phyloP scores from a whole-genome alignment of 2,113 vertebrate species.

The Rhinichthys klamathensis region DNA sequence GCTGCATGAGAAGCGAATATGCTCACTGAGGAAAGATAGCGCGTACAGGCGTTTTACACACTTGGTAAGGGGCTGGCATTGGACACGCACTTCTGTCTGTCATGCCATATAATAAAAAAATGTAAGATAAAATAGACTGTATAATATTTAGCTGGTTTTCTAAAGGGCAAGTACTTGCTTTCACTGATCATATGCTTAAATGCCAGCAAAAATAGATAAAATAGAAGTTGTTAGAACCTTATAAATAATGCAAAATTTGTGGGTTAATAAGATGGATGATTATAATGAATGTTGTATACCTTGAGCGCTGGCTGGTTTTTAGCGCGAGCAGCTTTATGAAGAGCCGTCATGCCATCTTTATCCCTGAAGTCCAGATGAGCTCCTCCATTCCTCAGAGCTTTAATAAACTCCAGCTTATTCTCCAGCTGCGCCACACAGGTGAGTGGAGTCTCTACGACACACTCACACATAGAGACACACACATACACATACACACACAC shows the following conservation, averaged over 20 bases:
- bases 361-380: constrained; percentile 95
- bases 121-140: no score
- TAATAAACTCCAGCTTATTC: constrained; percentile 81
- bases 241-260: no score
- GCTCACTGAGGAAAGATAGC: no score
- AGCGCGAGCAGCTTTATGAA: constrained; percentile 89
- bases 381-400: constrained; percentile 86
- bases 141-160: no score
- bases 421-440: constrained; percentile 87
- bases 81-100: no score
- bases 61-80: no score
- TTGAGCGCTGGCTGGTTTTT: constrained; percentile 84
- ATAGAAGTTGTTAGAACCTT: background rate
- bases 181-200: no score
- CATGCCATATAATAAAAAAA: no score
- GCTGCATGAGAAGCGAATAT: no score
- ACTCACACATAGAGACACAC: background rate
- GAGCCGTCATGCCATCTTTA: constrained; percentile 90
- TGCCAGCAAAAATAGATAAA: background rate
- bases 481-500: no score
- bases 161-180: no score
- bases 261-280: background rate
- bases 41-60: no score
- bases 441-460: constrained; percentile 84
- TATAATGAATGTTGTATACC: constrained; percentile 70